These are phyloP conservation scores for Melanotaenia nigrans DNA, from an alignment of 2,797 vertebrate genomes.

Conservation along the genomic window DNA sequence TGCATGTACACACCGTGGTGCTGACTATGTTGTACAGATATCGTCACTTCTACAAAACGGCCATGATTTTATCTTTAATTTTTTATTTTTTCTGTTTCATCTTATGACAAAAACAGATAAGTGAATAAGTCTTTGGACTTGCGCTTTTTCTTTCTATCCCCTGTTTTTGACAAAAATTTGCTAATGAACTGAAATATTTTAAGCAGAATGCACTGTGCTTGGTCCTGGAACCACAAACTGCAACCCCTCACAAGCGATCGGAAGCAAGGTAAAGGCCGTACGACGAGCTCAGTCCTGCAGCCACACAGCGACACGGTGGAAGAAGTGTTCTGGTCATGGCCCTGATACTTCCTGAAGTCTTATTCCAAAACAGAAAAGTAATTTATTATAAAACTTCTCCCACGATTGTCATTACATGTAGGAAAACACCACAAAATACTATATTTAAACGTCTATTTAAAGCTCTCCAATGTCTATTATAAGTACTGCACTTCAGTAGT, in stretches of 20 bases:
- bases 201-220: no score
- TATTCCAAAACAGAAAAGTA: background rate
- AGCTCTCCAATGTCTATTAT: conserved; percentile 10
- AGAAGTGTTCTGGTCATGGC: background rate
- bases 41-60: background rate
- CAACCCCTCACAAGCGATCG: no score
- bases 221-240: no score
- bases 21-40: no score
- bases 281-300: background rate
- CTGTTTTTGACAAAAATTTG: no score
- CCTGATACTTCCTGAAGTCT: background rate
- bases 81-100: no score
- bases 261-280: background rate
- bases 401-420: conserved; percentile 6
- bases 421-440: conserved; percentile 5
- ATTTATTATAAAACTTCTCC: conserved; percentile 5
- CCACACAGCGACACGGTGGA: no score
- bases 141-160: background rate
- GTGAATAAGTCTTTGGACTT: background rate
- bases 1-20: no score
- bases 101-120: background rate
- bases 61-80: no score
- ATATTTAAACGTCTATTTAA: conserved; percentile 5
- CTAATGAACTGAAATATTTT: no score
- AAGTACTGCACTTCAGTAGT: conserved; percentile 16